Evolutionary conservation across 2,113 vertebrate genomes (phyloP).

Genomic region (Gallinago undulata): DNA sequence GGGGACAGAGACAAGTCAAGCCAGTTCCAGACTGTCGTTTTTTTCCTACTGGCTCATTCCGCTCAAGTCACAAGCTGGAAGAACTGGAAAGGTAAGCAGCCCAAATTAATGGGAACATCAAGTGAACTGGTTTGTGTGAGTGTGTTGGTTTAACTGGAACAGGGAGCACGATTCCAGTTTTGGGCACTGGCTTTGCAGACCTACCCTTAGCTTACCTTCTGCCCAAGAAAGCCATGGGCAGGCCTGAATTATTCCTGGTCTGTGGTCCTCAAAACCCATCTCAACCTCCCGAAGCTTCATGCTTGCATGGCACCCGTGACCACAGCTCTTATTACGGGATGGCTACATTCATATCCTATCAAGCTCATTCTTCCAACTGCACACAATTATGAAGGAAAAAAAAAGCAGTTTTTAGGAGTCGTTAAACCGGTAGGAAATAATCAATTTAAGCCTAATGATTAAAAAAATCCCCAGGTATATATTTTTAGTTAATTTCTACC

Average conservation of each 20-base stretch:
- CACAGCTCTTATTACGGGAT: neutral
- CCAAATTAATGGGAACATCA: constrained; percentile 59
- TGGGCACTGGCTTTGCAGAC: neutral
- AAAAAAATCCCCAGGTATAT: neutral
- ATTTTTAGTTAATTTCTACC: constrained; percentile 1
- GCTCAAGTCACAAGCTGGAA: constrained; percentile 58
- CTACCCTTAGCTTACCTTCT: neutral
- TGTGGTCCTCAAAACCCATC: neutral
- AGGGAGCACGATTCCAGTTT: neutral
- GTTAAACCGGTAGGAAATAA: neutral
- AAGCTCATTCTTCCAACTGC: constrained; percentile 2
- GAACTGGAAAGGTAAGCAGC: constrained; percentile 69
- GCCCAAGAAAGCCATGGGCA: neutral
- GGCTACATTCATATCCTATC: constrained; percentile 1
- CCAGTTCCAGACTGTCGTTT: constrained; percentile 43
- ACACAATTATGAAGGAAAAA: neutral
- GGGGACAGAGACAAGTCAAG: constrained; percentile 36
- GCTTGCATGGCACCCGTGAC: neutral
- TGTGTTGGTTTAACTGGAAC: constrained; percentile 39
- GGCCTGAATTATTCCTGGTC: neutral
- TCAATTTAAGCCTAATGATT: constrained; percentile 6
- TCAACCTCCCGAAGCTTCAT: neutral
- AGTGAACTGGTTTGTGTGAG: constrained; percentile 43
- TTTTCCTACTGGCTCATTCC: constrained; percentile 43
- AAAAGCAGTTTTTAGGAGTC: neutral